Percentiles rank a stretch among this genome's conserved stretches.
Conservation (phyloP, 1,140 invertebrate species). For the Hormaphis cornu region DNA sequence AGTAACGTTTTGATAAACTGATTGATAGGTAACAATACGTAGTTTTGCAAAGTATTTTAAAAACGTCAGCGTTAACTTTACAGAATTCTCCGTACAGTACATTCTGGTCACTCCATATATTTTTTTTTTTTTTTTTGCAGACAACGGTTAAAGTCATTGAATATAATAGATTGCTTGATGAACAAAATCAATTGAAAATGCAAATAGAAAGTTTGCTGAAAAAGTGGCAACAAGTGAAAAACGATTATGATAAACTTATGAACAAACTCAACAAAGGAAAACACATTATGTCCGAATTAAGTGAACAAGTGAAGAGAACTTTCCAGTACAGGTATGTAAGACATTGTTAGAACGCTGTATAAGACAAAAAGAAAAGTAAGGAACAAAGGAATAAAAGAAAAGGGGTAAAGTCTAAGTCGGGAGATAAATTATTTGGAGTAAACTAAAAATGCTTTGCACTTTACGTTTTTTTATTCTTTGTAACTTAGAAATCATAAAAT, state of each 20-base stretch:
- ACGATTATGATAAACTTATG: background rate
- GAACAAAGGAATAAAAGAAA: too few species aligned
- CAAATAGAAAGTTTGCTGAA: background rate
- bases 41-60: too few species aligned
- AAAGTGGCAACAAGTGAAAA: background rate
- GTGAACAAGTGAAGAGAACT: background rate
- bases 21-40: too few species aligned
- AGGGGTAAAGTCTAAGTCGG: too few species aligned
- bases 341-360: background rate
- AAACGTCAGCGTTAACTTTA: too few species aligned
- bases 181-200: background rate
- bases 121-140: background rate
- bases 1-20: too few species aligned
- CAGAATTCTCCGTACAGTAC: too few species aligned
- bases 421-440: background rate
- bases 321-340: background rate
- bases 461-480: background rate
- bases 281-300: background rate
- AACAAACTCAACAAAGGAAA: constrained; percentile 1
- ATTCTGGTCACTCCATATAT: too few species aligned
- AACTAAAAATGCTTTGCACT: background rate
- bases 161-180: background rate
- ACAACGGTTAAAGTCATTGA: background rate
- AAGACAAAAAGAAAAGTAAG: background rate
- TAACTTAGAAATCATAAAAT: background rate